Percentiles rank a stretch among this genome's conserved stretches.
Conservation (phyloP, 2,113 vertebrate genomes). For the Callaeas wilsoni region DNA sequence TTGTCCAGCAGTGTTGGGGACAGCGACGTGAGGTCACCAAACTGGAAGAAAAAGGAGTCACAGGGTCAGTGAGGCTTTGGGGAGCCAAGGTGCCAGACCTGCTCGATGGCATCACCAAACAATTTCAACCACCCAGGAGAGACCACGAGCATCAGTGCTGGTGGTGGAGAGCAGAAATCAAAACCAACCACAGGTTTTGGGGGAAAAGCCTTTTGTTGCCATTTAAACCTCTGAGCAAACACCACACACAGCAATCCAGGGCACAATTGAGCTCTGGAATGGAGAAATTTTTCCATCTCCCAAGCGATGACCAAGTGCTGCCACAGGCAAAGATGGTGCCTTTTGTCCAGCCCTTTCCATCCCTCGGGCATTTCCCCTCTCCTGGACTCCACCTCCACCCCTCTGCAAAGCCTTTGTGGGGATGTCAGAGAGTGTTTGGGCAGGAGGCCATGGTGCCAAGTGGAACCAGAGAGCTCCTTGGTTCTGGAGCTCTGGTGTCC, state of each 20-base stretch:
- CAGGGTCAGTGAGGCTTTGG: background rate
- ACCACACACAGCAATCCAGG: background rate
- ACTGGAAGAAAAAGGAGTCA: constrained; percentile 73
- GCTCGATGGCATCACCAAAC: background rate
- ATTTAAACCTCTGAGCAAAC: background rate
- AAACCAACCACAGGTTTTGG: background rate
- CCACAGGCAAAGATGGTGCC: background rate
- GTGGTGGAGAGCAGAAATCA: background rate
- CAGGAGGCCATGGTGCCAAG: background rate
- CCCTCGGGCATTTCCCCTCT: background rate
- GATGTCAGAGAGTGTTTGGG: background rate
- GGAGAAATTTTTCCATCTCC: background rate
- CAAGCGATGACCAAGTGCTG: background rate
- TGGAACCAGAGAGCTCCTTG: background rate
- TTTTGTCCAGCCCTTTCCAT: background rate
- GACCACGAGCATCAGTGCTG: background rate
- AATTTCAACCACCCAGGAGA: background rate
- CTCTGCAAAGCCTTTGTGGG: background rate
- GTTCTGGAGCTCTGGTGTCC: background rate
- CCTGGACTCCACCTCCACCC: background rate
- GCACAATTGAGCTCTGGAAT: background rate
- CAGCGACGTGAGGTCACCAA: constrained; percentile 88
- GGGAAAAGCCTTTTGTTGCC: background rate
- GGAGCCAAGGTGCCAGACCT: background rate
- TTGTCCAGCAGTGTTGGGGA: constrained; percentile 88